Base-by-base conservation (phyloP, 2,113 vertebrate genomes). In the Crypturellus undulatus region DNA sequence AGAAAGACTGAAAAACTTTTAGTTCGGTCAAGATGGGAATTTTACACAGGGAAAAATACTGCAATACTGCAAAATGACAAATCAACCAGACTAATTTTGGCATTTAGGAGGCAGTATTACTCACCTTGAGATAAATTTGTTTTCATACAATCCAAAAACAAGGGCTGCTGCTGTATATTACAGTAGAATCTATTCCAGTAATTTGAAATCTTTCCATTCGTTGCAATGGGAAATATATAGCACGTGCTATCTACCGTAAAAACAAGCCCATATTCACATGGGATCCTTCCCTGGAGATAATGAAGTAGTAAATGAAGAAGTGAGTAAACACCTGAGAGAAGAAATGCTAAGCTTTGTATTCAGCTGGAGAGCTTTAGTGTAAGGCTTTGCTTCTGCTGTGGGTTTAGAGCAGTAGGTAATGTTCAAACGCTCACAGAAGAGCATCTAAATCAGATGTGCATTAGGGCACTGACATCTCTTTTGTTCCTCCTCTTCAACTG, bases 381-480 rank as follows among this genome's bases (percentile, higher is more conserved):
- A 12, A 4, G 9, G 30, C 72, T 78, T 59, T 67, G 21, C 43
- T 75, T 72, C 40, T 60, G 4, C 69, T 62, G 3, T 19, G 36
- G 8, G 5, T 76, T 75, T 92, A 21, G 6, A 40, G 67, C 43
- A 38, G 75, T 9, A 43, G 28, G 15, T 45, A 62, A 87, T 56
- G 79, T 64, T n/a, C 47, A 90, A 76, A 64, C 22, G 43, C 56
- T 76, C 69, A 34, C 32, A 68, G 24, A 88, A 78, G 24, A 88
- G 26, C 85, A 79, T 45, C 56, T 92, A 77, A 87, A 85, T 84
- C 73, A 89, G 52, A 72, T 88, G 14, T 93, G 76, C 85, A 68
- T 91, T 90, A 94, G 47, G 49, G 87, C 79, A 83, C 52, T 60
- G 64, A 92, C 83, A 63, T 49, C 22, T 42, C 69, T 93, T 94